A percentile compares a stretch with the other conserved stretches of the same genome.
Evolutionary conservation across 2,113 vertebrate genomes (phyloP).

Genomic region (Crotalus helleri): DNA sequence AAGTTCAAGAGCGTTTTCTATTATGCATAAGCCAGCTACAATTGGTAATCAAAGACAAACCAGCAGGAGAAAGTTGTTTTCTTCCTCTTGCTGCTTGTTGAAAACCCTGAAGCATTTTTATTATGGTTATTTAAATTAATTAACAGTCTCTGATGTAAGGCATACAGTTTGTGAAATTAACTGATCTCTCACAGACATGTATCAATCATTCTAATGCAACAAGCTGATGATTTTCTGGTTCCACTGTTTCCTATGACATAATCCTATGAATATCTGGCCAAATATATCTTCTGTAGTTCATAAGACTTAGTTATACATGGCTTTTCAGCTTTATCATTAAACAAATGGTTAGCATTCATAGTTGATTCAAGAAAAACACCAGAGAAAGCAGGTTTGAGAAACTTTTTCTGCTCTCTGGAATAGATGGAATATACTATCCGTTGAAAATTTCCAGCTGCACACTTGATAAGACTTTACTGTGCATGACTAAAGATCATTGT

Average conservation of each 20-base stretch:
- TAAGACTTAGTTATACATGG: neutral
- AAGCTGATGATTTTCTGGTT: no score
- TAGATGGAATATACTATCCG: neutral
- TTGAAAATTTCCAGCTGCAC: neutral
- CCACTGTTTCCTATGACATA: no score
- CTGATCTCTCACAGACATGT: neutral
- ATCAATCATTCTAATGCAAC: neutral
- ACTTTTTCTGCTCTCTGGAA: neutral
- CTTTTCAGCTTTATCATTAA: no score
- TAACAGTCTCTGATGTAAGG: neutral
- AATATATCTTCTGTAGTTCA: neutral
- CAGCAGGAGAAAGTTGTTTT: constrained; percentile 37
- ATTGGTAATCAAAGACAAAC: constrained; percentile 9
- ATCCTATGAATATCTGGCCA: neutral
- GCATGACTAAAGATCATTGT: neutral
- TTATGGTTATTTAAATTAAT: neutral
- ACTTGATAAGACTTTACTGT: neutral
- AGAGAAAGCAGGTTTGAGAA: neutral
- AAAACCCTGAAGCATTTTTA: neutral
- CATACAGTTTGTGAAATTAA: neutral
- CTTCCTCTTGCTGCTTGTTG: constrained; percentile 9
- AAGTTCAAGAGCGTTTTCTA: constrained; percentile 45
- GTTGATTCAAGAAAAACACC: neutral
- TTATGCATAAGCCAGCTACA: constrained; percentile 36
- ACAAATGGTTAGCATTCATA: neutral